These are phyloP conservation scores for Rhopilema esculentum DNA, from an alignment of 30 jellyfish, hydroid and myxozoan genomes.

Conservation along the genomic window DNA sequence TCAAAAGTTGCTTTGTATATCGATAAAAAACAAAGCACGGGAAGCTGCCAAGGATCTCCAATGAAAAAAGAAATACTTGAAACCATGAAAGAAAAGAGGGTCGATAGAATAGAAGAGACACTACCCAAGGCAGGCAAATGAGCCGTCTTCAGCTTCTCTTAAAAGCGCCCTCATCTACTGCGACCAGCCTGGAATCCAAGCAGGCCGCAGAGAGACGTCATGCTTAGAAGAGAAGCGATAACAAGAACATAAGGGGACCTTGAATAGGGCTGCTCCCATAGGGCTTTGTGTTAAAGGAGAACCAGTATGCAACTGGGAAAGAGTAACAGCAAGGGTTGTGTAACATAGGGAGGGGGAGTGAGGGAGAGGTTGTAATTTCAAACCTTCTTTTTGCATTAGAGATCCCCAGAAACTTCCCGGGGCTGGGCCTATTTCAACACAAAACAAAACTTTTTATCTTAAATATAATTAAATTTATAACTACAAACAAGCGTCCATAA, in stretches of 20 bases:
- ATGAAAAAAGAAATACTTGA: neutral
- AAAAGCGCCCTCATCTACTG: neutral
- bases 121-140: neutral
- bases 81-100: neutral
- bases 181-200: neutral
- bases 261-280: neutral
- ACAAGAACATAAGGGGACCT: neutral
- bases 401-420: neutral
- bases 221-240: neutral
- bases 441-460: neutral
- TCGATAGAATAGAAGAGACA: neutral
- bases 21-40: neutral
- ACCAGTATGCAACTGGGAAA: neutral
- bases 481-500: neutral
- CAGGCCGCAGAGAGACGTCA: neutral
- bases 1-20: neutral
- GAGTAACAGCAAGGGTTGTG: neutral
- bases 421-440: neutral
- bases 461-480: too few species aligned
- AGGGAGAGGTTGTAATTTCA: neutral
- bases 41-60: neutral
- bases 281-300: neutral
- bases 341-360: neutral
- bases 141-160: neutral
- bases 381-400: neutral